Evolutionary conservation across 2,113 vertebrate species (phyloP), one percentile per base, ranked within the genome.

Genomic region (Cyprinodon tularosa): DNA sequence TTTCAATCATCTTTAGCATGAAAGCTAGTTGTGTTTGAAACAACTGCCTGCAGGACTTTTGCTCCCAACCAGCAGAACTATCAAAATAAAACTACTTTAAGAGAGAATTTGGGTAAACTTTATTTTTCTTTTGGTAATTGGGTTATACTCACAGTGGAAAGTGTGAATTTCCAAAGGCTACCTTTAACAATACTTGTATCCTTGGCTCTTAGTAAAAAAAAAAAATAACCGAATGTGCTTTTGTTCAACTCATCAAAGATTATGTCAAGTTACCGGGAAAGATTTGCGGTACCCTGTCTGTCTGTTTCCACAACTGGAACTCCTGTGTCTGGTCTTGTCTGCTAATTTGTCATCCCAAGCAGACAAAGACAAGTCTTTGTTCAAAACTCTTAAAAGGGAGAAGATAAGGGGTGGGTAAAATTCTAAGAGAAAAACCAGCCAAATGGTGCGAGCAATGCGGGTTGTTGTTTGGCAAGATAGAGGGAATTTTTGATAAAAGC

Each of bases 331-430:
- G 71, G 75, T 73, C 84, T 78, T 15, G 77, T 77, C 85, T 89
- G 89, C 77, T 86, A 84, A 83, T 78, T 86, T 87, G 80, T 87
- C 88, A 83, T 83, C 71, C 62, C 0, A 3, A 57, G 65, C 78
- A 90, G 78, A 89, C 90, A 84, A 83, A 91, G 84, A 84, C 71
- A 44, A 62, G 73, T 69, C 83, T 90, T 91, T 91, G 88, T 90
- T 90, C 81, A 72, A 37, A 73, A 72, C 62, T 53, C 74, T 90
- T 86, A 88, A 73, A 76, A 68, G 45, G 48, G 61, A 53, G 66
- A 81, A 84, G 29, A 66, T 14, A 22, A 62, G 37, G 45, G 68
- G 60, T 22, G 39, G 71, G 74, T 40, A 50, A 69, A 79, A 80
- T 84, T 83, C 86, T 77, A 76, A 80, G 38, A 64, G 62, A 57